phyloP scores from a whole-genome alignment of 2,113 vertebrate species.

The Pterocles gutturalis region DNA sequence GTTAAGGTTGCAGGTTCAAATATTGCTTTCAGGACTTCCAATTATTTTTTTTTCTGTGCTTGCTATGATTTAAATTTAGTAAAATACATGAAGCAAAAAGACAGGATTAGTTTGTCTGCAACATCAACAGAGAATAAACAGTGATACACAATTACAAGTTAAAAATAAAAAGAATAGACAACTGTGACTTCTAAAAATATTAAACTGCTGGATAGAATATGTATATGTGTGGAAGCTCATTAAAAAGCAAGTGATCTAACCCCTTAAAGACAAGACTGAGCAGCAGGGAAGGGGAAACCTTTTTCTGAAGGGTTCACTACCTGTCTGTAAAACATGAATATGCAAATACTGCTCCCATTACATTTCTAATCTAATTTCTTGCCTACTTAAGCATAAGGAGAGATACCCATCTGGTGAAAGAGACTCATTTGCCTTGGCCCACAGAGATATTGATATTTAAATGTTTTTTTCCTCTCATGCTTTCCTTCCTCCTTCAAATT shows the following conservation, averaged over 20 bases:
- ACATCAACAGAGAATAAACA: not conserved
- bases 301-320: not conserved
- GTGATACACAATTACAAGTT: not conserved
- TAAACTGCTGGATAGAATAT: not conserved
- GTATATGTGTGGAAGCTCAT: not conserved
- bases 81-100: not conserved
- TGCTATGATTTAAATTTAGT: not conserved
- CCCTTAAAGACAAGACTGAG: not conserved
- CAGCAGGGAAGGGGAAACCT: not conserved
- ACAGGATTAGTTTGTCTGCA: not conserved
- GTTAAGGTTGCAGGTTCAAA: not conserved
- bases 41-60: not conserved
- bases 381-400: not conserved
- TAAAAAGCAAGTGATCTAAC: not conserved
- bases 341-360: not conserved
- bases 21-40: not conserved
- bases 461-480: not conserved
- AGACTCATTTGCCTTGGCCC: not conserved
- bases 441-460: not conserved
- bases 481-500: not conserved
- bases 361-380: not conserved
- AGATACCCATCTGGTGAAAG: not conserved
- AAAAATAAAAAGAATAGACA: not conserved
- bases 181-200: not conserved
- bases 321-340: not conserved